Base-by-base conservation (phyloP, 2,797 vertebrate genomes). In the Propithecus perrieri region DNA sequence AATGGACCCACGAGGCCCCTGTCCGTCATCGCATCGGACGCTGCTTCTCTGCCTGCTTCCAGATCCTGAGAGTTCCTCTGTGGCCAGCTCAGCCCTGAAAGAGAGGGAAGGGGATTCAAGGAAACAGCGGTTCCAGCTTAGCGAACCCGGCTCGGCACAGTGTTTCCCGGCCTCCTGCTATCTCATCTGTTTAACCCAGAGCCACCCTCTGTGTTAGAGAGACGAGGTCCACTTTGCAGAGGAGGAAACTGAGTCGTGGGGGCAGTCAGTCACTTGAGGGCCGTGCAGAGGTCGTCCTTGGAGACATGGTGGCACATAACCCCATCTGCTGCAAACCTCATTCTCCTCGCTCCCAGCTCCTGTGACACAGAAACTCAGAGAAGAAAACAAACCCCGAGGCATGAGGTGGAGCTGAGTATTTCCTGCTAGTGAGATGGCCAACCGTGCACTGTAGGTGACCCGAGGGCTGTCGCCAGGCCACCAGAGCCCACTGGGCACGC, bases 141-240 rank as follows among this genome's bases (percentile, higher is more conserved):
- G 15, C 38, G 5, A 8, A 1, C 15, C 28, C 33, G 9, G 11
- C 35, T 0, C 0, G 14, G 22, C 24, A 20, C 4, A 3, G 38
- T 38, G 10, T 74, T 55, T 46, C 78, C 15, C 14, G 1, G 26
- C 22, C 15, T 85, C 10, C 11, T 57, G 50, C 57, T 20, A 14
- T 63, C 61, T 63, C 17, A 53, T 20, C 15, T 67, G 55, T 61
- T 69, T n/a, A 11, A 13, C 35, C 61, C n/a, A 63, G 35, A 35
- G 22, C 38, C 33, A 13, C 35, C 41, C 30, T 35, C 84, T 87
- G 50, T 50, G 18, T 76, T 53, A 50, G 59, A 6, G 71, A 30
- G 22, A 26, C 35, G 8, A 86, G 75, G 9, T 55, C 50, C 18
- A 53, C 5, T 12, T 65, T 69, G 15, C 14, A 53, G 63, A 92